These are phyloP conservation scores for Saxicola maurus DNA, from an alignment of 2,797 vertebrate genomes.

Conservation along the genomic window DNA sequence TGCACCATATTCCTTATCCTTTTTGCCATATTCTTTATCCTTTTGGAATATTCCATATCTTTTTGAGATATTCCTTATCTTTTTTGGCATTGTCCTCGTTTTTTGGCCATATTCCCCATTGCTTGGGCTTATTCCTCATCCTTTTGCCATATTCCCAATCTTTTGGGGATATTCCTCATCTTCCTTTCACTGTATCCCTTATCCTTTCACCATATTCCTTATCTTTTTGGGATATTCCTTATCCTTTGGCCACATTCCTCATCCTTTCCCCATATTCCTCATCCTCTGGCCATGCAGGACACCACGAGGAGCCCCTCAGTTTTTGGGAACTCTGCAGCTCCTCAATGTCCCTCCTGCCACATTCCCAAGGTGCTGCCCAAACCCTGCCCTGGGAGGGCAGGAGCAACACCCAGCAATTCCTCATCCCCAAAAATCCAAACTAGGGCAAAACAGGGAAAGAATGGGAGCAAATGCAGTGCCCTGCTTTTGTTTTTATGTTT, in stretches of 20 bases:
- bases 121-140: background rate
- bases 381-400: background rate
- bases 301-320: fast-evolving
- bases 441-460: background rate
- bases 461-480: background rate
- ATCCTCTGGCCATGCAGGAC: background rate
- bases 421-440: background rate
- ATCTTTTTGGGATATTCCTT: background rate
- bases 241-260: background rate
- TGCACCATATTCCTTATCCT: fast-evolving
- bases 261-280: background rate
- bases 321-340: fast-evolving
- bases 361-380: background rate
- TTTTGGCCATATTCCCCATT: no score
- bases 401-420: background rate
- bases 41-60: no score
- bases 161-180: background rate
- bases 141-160: background rate
- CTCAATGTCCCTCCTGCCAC: background rate
- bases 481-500: background rate
- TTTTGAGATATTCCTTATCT: no score
- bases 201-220: fast-evolving
- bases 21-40: no score
- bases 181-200: fast-evolving
- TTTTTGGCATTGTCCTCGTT: background rate